Conservation (phyloP, 2,888 invertebrate genomes). For the Agapetus fuscipes region DNA sequence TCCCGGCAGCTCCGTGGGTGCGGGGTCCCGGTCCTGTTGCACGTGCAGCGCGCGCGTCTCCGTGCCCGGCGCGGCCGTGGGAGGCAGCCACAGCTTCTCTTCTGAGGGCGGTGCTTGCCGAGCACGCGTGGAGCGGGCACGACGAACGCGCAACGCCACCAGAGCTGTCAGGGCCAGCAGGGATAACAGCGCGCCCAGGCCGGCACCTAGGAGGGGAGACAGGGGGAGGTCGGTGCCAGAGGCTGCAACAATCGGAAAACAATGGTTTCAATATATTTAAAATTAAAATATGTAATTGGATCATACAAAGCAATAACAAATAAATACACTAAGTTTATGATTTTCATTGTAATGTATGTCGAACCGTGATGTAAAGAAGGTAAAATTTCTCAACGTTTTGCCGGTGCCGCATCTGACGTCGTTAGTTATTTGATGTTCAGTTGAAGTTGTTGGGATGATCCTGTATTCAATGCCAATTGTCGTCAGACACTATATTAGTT, state of each 20-base stretch:
- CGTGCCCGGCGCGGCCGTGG: constrained; percentile 11
- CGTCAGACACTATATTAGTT: no score
- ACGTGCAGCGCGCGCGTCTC: constrained; percentile 29
- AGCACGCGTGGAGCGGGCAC: constrained; percentile 27
- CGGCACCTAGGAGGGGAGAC: constrained; percentile 46
- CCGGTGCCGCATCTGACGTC: no score
- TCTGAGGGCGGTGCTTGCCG: constrained; percentile 26
- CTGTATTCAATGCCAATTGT: no score
- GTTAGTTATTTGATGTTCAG: no score
- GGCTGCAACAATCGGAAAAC: constrained; percentile 37
- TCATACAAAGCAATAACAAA: no score
- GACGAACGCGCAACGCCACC: constrained; percentile 39
- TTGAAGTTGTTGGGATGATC: no score
- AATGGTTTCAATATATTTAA: neutral
- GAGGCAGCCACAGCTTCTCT: constrained; percentile 23
- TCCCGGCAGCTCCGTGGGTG: constrained; percentile 8
- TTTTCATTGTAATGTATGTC: no score
- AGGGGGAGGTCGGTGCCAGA: constrained; percentile 44
- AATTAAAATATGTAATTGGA: neutral
- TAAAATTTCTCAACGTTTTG: no score
- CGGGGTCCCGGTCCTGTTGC: constrained; percentile 25
- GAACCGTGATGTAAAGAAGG: no score
- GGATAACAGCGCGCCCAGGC: constrained; percentile 44
- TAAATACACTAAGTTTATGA: no score
- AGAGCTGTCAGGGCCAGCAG: constrained; percentile 41